phyloP scores from a whole-genome alignment of 2,113 vertebrate species.

The Anguilla rostrata region DNA sequence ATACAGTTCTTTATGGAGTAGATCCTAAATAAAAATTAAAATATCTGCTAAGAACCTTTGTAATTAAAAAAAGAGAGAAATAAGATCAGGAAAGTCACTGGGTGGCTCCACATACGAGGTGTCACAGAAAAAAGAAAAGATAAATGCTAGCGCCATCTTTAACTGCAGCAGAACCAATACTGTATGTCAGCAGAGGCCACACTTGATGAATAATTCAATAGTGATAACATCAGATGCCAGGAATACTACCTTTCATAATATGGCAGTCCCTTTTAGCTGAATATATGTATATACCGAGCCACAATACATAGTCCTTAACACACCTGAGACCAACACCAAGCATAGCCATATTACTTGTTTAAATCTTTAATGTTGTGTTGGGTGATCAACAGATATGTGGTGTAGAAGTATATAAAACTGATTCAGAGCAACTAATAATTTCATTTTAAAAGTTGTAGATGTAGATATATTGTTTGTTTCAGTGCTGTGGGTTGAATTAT shows the following conservation, averaged over 20 bases:
- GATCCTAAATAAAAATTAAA: background rate
- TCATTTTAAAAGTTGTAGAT: background rate
- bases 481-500: too few species aligned
- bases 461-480: too few species aligned
- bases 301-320: background rate
- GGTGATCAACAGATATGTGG: background rate
- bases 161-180: background rate
- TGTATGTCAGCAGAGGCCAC: background rate
- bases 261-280: background rate
- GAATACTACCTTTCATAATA: background rate
- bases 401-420: background rate
- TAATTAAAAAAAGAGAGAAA: background rate
- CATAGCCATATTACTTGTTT: background rate
- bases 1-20: background rate
- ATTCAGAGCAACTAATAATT: background rate
- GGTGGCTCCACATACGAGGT: background rate
- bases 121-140: background rate
- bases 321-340: background rate
- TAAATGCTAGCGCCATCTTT: background rate
- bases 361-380: conserved; percentile 13
- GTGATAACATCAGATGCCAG: background rate
- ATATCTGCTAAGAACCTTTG: background rate
- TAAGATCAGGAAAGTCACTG: background rate
- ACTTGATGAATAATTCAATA: background rate
- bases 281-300: background rate